Percentiles rank a stretch among this genome's conserved stretches.
Conservation (phyloP, 2,888 invertebrate genomes). For the Drepana falcataria region DNA sequence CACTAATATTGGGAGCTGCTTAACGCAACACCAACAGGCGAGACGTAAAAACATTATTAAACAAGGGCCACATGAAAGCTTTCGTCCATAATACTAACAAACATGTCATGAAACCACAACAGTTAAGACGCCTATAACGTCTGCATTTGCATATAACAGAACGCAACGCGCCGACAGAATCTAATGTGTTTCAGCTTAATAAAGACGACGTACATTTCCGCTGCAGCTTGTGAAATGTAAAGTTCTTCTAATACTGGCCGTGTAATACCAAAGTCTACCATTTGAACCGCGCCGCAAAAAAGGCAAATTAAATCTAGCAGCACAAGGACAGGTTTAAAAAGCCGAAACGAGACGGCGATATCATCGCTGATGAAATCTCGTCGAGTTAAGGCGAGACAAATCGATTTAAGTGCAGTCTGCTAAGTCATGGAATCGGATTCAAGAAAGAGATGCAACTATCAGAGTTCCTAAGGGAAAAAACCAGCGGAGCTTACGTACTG, state of each 20-base stretch:
- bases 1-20: constrained; percentile 9
- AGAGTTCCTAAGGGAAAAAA: constrained; percentile 36
- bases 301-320: constrained; percentile 54
- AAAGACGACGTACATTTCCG: constrained; percentile 16
- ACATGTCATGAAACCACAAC: constrained; percentile 15
- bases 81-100: constrained; percentile 11
- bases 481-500: constrained; percentile 25
- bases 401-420: constrained; percentile 51
- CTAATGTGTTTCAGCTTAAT: constrained; percentile 16
- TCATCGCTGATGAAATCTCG: constrained; percentile 37
- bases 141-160: constrained; percentile 7
- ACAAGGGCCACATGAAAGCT: constrained; percentile 12
- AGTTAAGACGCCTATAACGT: not conserved
- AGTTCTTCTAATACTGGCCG: constrained; percentile 30
- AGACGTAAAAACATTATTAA: constrained; percentile 18
- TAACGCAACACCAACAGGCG: constrained; percentile 11
- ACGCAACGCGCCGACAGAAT: constrained; percentile 13
- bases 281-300: constrained; percentile 39
- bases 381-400: constrained; percentile 63
- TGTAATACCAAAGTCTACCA: constrained; percentile 34
- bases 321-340: constrained; percentile 52
- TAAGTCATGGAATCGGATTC: constrained; percentile 52
- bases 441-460: constrained; percentile 45
- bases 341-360: constrained; percentile 43
- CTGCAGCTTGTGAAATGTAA: constrained; percentile 21